Conservation (phyloP, 2,113 vertebrate genomes). For the Elephas maximus region DNA sequence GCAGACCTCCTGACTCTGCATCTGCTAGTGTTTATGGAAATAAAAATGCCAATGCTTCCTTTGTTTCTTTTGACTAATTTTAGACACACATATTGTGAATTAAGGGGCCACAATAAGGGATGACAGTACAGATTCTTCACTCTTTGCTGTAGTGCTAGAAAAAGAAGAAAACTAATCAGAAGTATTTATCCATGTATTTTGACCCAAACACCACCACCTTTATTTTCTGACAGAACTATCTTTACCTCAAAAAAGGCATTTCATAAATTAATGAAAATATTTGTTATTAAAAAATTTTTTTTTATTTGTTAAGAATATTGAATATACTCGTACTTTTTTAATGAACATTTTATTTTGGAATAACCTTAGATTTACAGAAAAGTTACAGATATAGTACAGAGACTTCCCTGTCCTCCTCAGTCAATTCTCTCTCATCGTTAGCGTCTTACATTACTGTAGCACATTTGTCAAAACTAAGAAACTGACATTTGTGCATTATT, state of each 20-base stretch:
- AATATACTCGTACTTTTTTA: background rate
- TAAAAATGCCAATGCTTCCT: background rate
- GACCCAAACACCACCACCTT: background rate
- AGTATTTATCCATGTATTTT: conserved; percentile 9
- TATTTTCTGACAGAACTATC: background rate
- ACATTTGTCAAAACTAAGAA: background rate
- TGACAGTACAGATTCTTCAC: background rate
- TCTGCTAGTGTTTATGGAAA: conserved; percentile 42
- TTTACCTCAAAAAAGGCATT: background rate
- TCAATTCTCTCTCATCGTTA: background rate
- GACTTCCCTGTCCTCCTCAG: background rate
- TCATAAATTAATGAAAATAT: conserved; percentile 14
- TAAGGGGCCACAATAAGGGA: background rate
- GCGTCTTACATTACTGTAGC: background rate
- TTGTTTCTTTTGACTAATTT: conserved; percentile 43
- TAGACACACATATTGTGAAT: background rate
- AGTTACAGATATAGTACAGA: background rate
- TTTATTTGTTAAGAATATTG: background rate
- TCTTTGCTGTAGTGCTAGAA: background rate
- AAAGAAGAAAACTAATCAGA: background rate
- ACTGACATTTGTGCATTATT: background rate
- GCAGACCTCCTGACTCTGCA: background rate
- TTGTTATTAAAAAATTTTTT: background rate
- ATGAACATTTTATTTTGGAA: background rate
- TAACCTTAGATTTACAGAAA: conserved; percentile 7